These are phyloP conservation scores for Thecophora atra DNA, from an alignment of 2,888 invertebrate species.

Conservation along the genomic window DNA sequence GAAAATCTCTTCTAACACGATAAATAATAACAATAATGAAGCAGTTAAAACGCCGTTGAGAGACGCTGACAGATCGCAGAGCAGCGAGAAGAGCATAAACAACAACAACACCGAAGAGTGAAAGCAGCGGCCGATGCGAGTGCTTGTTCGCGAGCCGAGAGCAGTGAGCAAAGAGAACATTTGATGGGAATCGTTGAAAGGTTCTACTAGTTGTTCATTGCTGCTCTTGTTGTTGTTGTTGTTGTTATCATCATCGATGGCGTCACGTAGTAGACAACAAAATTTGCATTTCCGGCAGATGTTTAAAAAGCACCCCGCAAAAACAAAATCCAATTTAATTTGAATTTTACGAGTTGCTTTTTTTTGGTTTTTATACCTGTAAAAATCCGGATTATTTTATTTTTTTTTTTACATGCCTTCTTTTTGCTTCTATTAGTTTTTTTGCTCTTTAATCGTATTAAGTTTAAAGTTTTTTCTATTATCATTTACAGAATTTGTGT, in stretches of 20 bases:
- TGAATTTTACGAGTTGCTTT: not conserved
- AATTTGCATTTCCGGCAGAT: constrained; percentile 35
- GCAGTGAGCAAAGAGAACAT: too few relatives aligned
- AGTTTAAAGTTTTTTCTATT: not conserved
- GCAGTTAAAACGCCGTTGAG: not conserved
- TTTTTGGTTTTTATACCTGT: not conserved
- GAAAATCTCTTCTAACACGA: not conserved
- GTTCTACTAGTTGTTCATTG: constrained; percentile 5
- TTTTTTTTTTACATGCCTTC: not conserved
- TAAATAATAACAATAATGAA: constrained; percentile 15
- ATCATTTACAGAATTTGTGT: not conserved
- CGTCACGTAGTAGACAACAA: constrained; percentile 23
- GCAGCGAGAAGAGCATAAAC: constrained; percentile 1
- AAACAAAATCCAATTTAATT: not conserved
- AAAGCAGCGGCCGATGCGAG: too few relatives aligned
- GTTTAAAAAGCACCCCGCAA: not conserved
- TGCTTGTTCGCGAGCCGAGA: too few relatives aligned
- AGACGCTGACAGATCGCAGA: constrained; percentile 7
- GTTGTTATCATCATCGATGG: constrained; percentile 17
- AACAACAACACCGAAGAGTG: constrained; percentile 31
- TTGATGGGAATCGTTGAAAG: not conserved
- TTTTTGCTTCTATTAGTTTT: not conserved
- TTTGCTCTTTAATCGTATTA: too few relatives aligned
- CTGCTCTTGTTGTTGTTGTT: not conserved
- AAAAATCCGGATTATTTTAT: not conserved